Evolutionary conservation across 2,888 invertebrate genomes (phyloP), one percentile per base, ranked within the genome.

Genomic region (Ormyrus rosae): DNA sequence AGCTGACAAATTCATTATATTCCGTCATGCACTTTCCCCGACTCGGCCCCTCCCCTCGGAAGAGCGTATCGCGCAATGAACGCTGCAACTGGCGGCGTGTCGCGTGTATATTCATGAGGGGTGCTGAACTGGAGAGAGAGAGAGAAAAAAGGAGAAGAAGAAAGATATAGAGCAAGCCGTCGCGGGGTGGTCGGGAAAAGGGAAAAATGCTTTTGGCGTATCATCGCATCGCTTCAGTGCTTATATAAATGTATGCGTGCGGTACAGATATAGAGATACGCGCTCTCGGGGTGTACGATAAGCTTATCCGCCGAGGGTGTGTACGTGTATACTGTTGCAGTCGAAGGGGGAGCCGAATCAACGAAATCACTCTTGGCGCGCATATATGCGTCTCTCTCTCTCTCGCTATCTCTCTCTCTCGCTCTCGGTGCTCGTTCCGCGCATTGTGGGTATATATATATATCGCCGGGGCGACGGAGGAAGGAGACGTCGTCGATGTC

Each of bases 31-130:
- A 53, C 53, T 53, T 53, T 53, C 8, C 53, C 53, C 53, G 34
- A 8, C 53, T 51, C 51, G 10, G 10, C 53, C 11, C 8, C 48
- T 13, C 56, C 48, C 11, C 53, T 63, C 5, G 10, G 3, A 6
- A 56, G 9, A 13, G 53, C 53, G 46, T 67, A 65, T 67, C 65
- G 63, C 19, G 34, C 53, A 46, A 50, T n/a, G 60, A 10, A n/a
- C 50, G 60, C 68, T 80, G 80, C 80, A 80, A 81, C 77, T 77
- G 81, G 56, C 81, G 77, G 53, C 53, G 56, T 68, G 68, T 53
- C 70, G 46, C 55, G 48, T 73, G 74, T 78, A 78, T 78, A 81
- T 81, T 81, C 81, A 81, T 78, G 78, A 81, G 65, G 45, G 64
- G 70, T 50, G 69, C 34, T 34, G 34, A 13, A 64, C 11, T n/a